Evolutionary conservation across 2,888 invertebrate genomes (phyloP).

Genomic region (Drosophila falleni): DNA sequence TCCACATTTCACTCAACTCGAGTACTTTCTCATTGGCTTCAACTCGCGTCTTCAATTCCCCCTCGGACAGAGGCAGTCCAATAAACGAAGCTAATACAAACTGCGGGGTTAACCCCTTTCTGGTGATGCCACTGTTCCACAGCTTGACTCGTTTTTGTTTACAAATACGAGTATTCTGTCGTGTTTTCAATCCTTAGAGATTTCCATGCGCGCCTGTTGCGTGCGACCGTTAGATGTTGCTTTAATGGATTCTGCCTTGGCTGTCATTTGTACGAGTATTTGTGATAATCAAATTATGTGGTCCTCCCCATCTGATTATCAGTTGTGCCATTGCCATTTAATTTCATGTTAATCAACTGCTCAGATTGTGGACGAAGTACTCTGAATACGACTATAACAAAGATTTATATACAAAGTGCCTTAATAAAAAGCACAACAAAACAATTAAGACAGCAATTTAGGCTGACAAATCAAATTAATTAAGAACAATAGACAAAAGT

Average conservation of each 20-base stretch:
- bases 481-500: conserved; percentile 36
- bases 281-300: conserved; percentile 55
- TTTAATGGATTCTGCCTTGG: conserved; percentile 34
- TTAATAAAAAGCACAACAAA: conserved; percentile 31
- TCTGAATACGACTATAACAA: conserved; percentile 17
- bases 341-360: conserved; percentile 33
- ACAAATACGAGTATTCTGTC: conserved; percentile 64
- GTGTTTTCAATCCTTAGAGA: conserved; percentile 44
- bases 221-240: conserved; percentile 35
- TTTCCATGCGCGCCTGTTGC: conserved; percentile 68
- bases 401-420: conserved; percentile 39
- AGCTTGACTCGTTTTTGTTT: conserved; percentile 51
- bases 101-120: not conserved
- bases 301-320: conserved; percentile 41
- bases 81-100: not conserved
- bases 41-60: conserved; percentile 11
- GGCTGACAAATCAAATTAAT: conserved; percentile 51
- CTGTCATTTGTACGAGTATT: conserved; percentile 19
- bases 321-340: conserved; percentile 31
- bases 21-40: conserved; percentile 9
- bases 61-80: conserved; percentile 33
- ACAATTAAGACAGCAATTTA: conserved; percentile 44
- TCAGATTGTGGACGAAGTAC: not conserved
- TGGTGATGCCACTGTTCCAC: conserved; percentile 10
- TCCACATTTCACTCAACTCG: conserved; percentile 36